phyloP scores from a whole-genome alignment of 2,113 vertebrate genomes.

The Coryphaenoides rupestris region DNA sequence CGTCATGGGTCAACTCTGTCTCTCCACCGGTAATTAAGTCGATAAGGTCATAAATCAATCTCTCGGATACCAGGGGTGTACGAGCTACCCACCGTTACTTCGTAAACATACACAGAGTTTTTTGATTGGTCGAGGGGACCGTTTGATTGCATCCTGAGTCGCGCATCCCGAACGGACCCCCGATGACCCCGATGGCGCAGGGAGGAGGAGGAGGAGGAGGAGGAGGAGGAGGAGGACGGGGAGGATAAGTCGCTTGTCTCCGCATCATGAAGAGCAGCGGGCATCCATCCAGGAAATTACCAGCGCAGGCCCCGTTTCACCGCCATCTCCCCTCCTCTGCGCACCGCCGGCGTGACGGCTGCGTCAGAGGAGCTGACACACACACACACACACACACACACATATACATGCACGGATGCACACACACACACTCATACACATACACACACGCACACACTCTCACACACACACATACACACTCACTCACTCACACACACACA shows the following conservation, averaged over 20 bases:
- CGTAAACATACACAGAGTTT: background rate
- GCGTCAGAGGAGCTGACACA: background rate
- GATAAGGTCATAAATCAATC: conserved; percentile 8
- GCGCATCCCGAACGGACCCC: background rate
- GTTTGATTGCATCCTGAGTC: background rate
- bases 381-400: conserved; percentile 25
- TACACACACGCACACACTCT: background rate
- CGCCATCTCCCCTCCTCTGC: background rate
- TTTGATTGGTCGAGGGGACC: conserved; percentile 16
- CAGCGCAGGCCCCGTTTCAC: conserved; percentile 11
- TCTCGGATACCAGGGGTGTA: conserved; percentile 7
- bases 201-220: no score
- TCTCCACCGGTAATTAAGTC: conserved; percentile 29
- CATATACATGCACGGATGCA: no score
- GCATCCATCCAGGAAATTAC: conserved; percentile 21
- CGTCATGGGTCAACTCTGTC: conserved; percentile 29
- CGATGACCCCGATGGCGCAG: background rate
- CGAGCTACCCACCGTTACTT: no score
- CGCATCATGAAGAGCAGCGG: background rate
- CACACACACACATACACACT: no score
- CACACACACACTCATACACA: conserved; percentile 8
- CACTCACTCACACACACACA: no score
- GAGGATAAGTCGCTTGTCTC: no score
- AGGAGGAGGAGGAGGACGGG: no score
- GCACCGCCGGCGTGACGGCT: conserved; percentile 7